These are phyloP conservation scores for Psittacula cyanocephala DNA, from an alignment of 2,113 vertebrate genomes.

Conservation along the genomic window DNA sequence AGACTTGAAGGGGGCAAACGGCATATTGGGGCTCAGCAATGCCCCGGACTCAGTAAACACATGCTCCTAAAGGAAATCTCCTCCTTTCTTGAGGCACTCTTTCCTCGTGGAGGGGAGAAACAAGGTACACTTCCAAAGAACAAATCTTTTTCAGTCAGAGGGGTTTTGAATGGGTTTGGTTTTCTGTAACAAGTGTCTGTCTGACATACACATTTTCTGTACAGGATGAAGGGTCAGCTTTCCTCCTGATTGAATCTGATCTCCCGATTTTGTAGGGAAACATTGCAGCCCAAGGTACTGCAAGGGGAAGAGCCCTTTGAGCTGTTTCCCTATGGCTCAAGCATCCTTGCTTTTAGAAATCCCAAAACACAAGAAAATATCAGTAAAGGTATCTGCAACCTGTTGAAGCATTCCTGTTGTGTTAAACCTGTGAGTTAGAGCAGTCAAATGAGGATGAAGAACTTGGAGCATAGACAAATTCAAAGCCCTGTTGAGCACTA, in stretches of 20 bases:
- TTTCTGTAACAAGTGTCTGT: not conserved
- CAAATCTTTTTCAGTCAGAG: not conserved
- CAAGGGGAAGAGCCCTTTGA: not conserved
- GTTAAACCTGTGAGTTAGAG: not conserved
- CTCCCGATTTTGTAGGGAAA: not conserved
- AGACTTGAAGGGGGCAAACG: not conserved
- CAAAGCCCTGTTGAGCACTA: not conserved
- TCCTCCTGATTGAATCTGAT: not conserved
- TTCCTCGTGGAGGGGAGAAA: not conserved
- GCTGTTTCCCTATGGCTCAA: not conserved
- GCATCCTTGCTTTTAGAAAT: not conserved
- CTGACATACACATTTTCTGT: rapidly evolving
- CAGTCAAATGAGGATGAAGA: not conserved
- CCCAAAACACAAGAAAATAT: not conserved
- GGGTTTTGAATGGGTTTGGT: not conserved
- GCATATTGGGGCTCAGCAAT: not conserved
- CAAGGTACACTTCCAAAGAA: not conserved
- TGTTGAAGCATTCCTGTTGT: not conserved
- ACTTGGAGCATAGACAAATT: not conserved
- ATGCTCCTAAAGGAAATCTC: not conserved
- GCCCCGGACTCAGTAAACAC: not conserved
- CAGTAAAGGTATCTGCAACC: not conserved
- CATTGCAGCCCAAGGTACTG: rapidly evolving
- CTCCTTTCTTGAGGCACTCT: not conserved
- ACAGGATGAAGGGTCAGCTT: not conserved